A percentile compares a stretch with the other conserved stretches of the same genome.
These are phyloP conservation scores for Cinara cedri DNA, from an alignment of 2,888 invertebrate species.

Conservation along the genomic window DNA sequence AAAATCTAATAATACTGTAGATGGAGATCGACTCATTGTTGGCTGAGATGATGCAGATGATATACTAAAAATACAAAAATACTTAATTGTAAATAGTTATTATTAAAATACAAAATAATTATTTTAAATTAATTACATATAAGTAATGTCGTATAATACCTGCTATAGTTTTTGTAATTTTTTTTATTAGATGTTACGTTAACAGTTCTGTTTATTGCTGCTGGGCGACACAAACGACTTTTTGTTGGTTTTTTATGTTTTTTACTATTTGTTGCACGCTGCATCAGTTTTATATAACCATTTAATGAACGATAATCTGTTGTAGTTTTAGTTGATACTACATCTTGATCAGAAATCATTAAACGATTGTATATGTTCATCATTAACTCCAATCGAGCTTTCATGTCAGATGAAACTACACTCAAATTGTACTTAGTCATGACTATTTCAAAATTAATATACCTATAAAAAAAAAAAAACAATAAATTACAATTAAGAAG, in stretches of 20 bases:
- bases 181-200: conserved; percentile 28
- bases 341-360: conserved; percentile 46
- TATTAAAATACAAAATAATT: not conserved
- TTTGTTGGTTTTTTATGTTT: conserved; percentile 39
- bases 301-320: conserved; percentile 35
- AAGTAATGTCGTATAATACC: conserved; percentile 25
- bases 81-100: not conserved
- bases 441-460: not conserved
- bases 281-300: conserved; percentile 51
- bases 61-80: not conserved
- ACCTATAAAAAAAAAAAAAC: not conserved
- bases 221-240: not conserved
- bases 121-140: not conserved
- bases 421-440: conserved; percentile 51
- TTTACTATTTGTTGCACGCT: conserved; percentile 44
- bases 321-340: conserved; percentile 9
- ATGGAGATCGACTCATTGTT: conserved; percentile 39
- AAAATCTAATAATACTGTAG: conserved; percentile 38
- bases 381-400: conserved; percentile 53
- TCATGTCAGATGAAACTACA: conserved; percentile 47
- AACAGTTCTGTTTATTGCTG: conserved; percentile 1
- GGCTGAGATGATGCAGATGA: conserved; percentile 44
- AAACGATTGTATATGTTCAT: conserved; percentile 51
- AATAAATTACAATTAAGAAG: not conserved
- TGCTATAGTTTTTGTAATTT: conserved; percentile 43